Base-by-base conservation (phyloP, 2,113 vertebrate genomes). In the Pluvianellus socialis region DNA sequence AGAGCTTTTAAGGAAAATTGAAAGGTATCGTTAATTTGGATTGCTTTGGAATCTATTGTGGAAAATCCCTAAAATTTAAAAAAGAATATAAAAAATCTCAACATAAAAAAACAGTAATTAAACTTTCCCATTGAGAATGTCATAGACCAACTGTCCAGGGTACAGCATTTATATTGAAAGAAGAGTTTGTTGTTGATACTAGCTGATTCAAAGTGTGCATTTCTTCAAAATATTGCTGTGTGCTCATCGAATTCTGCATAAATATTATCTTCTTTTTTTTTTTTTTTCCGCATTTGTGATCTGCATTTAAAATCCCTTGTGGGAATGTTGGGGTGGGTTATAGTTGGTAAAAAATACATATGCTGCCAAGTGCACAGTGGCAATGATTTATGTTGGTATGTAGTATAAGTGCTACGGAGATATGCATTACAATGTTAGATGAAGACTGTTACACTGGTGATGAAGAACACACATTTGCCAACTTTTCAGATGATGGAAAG, bases 1-100 rank as follows among this genome's bases (percentile, higher is more conserved):
- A 65, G n/a, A 88, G 30, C 28, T 94, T 93, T 90, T 79, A 86
- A 93, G 58, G 28, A 80, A 86, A 88, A 66, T 53, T 70, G 10
- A 83, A 91, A 88, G 3, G 6, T 80, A 14, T 62, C 3, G 0
- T 45, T 90, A 73, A 35, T 58, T 79, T 73, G n/a, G 24, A 58
- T 73, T 90, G 26, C 16, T 79, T 94, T 86, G 38, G n/a, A 91
- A 87, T 81, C 32, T 72, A 6, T 76, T 86, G 27, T 49, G 9
- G 14, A 73, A 79, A 94, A 90, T 62, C 9, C 20, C 42, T 73
- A 45, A 92, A 88, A 72, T 27, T 65, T 10, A 75, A 61, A 85
- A 44, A 33, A 81, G 4, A 55, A 56, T 33, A 44, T 35, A 16
- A 79, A 84, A 79, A 77, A 55, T 1, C 1, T 38, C 26, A 52